Evolutionary conservation across 2,797 vertebrate genomes (phyloP).

Genomic region (Peromyscus attwateri): DNA sequence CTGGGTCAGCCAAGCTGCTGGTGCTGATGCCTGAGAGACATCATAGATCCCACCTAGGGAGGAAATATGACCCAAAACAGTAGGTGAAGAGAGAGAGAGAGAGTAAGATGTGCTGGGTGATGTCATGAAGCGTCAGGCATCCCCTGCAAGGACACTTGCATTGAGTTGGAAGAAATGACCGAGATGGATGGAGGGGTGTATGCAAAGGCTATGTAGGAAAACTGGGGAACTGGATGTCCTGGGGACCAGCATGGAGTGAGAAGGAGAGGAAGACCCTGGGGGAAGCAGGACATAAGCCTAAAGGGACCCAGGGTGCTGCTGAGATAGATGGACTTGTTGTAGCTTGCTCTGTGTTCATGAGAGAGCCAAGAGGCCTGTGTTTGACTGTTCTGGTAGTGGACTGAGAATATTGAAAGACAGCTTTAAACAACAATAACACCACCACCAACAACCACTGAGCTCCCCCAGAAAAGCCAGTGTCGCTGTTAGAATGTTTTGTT

Average conservation of each 20-base stretch:
- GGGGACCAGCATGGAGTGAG: neutral
- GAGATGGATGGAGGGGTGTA: neutral
- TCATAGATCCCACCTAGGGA: neutral
- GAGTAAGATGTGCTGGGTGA: accelerated
- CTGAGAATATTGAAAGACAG: neutral
- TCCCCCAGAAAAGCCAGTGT: neutral
- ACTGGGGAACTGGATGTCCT: neutral
- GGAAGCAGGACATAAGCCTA: neutral
- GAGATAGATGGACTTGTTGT: neutral
- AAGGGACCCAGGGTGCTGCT: neutral
- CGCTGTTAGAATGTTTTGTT: neutral
- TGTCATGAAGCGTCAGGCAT: accelerated
- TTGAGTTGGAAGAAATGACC: neutral
- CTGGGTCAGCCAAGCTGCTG: neutral
- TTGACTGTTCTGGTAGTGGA: neutral
- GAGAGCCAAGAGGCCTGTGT: neutral
- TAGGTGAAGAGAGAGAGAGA: accelerated
- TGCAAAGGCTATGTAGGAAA: neutral
- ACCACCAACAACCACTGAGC: neutral
- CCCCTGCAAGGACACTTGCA: neutral
- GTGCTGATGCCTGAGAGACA: neutral
- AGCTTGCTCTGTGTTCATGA: neutral
- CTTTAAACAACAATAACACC: neutral
- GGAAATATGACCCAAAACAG: neutral
- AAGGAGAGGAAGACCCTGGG: too few relatives aligned